Evolutionary conservation across 2,797 vertebrate species (phyloP).

Genomic region (Bovichtus variegatus): DNA sequence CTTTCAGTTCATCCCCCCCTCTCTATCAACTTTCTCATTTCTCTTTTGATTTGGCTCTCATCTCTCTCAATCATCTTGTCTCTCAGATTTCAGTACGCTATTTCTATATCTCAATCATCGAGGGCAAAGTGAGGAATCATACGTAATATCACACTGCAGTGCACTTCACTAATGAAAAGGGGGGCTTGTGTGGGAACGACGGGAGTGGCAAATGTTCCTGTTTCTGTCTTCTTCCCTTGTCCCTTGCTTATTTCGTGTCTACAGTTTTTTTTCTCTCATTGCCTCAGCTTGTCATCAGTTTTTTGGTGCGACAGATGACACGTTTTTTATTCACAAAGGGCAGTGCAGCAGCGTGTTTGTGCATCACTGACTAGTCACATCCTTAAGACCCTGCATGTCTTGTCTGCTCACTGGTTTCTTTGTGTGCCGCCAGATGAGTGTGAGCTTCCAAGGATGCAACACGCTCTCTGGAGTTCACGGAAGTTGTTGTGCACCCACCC

Average conservation of each 20-base stretch:
- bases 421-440: not conserved
- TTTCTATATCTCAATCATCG: conserved; percentile 46
- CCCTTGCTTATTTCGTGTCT: not conserved
- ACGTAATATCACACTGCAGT: conserved; percentile 48
- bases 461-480: conserved; percentile 9
- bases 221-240: not conserved
- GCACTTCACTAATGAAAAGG: conserved; percentile 37
- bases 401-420: conserved; percentile 14
- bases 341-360: not conserved
- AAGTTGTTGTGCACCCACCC: not conserved
- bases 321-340: conserved; percentile 12
- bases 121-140: conserved; percentile 43
- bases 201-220: not conserved
- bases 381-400: conserved; percentile 8
- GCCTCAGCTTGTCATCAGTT: not conserved
- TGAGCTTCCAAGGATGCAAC: conserved; percentile 16
- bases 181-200: conserved; percentile 5
- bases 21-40: conserved; percentile 41
- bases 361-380: conserved; percentile 9
- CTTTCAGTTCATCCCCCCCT: conserved; percentile 7
- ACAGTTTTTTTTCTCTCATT: not conserved
- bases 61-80: conserved; percentile 49
- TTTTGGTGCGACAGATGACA: not conserved
- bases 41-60: conserved; percentile 52
- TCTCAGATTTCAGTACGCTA: conserved; percentile 23